Evolutionary conservation across 2,888 invertebrate genomes (phyloP).

Genomic region (Drosophila paranaensis): DNA sequence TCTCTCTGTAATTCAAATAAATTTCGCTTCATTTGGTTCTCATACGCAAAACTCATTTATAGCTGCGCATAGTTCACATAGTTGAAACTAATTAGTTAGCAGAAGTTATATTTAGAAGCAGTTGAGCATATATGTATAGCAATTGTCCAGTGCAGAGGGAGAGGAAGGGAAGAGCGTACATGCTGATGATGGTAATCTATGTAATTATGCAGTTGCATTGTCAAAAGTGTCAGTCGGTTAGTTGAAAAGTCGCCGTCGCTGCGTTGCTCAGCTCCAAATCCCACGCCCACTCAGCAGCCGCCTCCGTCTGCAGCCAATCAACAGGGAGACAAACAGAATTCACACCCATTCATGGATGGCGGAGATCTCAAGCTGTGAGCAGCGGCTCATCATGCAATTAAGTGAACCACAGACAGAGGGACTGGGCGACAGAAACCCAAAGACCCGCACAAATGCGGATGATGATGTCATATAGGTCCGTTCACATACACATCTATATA

Average conservation of each 20-base stretch:
- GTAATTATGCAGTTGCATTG: conserved; percentile 70
- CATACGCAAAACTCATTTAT: neutral
- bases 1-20: neutral
- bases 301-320: conserved; percentile 39
- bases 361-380: conserved; percentile 55
- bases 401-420: conserved; percentile 26
- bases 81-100: conserved; percentile 35
- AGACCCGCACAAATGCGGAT: conserved; percentile 65
- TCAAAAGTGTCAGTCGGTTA: conserved; percentile 77
- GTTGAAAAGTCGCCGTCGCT: conserved; percentile 61
- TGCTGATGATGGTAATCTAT: conserved; percentile 47
- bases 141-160: conserved; percentile 35
- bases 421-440: neutral
- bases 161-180: neutral
- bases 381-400: conserved; percentile 71
- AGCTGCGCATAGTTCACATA: conserved; percentile 23
- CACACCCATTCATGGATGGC: conserved; percentile 30
- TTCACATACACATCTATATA: neutral
- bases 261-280: conserved; percentile 43
- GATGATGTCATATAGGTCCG: conserved; percentile 71
- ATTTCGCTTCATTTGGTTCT: neutral
- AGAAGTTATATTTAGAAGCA: conserved; percentile 66
- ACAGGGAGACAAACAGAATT: conserved; percentile 23
- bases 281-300: conserved; percentile 49
- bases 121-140: conserved; percentile 9